phyloP scores from a whole-genome alignment of 2,888 invertebrate genomes.

The Apodemia zela region DNA sequence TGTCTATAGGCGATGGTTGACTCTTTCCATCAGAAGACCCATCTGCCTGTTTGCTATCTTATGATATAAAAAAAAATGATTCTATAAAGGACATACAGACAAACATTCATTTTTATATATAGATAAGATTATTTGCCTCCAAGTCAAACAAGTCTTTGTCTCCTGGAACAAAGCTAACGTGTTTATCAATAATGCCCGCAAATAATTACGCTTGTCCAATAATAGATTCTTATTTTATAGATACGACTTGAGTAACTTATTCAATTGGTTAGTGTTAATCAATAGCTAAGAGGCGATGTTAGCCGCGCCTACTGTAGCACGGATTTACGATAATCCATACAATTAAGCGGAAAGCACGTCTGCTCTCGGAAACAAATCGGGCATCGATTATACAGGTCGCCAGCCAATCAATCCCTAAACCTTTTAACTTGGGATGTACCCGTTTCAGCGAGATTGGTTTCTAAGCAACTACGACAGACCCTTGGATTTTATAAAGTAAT shows the following conservation, averaged over 20 bases:
- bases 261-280: not conserved
- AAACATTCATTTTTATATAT: too few relatives aligned
- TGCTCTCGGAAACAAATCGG: conserved; percentile 17
- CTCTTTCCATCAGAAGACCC: too few relatives aligned
- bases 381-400: conserved; percentile 13
- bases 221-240: not conserved
- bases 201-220: not conserved
- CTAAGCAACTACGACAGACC: conserved; percentile 1
- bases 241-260: not conserved
- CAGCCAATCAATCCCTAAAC: conserved; percentile 7
- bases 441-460: conserved; percentile 7
- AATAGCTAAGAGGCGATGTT: conserved; percentile 13
- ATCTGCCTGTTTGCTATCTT: too few relatives aligned
- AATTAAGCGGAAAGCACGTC: conserved; percentile 58
- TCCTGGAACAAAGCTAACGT: too few relatives aligned
- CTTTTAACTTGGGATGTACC: conserved; percentile 11
- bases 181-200: not conserved
- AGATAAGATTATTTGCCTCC: too few relatives aligned
- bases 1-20: too few relatives aligned
- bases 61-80: too few relatives aligned
- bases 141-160: too few relatives aligned
- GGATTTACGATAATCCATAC: conserved; percentile 53
- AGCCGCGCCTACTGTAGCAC: conserved; percentile 26
- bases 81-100: too few relatives aligned
- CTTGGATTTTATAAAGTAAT: conserved; percentile 6